Conservation (phyloP, 2,113 vertebrate genomes). For the Hypanus sabinus region DNA sequence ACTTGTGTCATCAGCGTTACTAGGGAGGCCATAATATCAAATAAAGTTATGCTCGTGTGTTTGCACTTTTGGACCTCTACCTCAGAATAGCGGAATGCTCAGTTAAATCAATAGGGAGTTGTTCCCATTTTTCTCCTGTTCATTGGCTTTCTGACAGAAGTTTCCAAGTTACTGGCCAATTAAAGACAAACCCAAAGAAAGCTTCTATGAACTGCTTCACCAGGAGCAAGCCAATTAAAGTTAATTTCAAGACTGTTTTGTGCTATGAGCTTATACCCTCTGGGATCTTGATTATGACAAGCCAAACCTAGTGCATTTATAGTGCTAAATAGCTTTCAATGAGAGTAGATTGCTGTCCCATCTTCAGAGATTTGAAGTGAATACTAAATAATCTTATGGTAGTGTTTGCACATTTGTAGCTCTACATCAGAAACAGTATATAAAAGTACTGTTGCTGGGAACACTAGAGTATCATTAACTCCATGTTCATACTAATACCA, state of each 20-base stretch:
- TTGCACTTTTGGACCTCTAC: neutral
- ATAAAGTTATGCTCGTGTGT: neutral
- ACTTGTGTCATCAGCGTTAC: neutral
- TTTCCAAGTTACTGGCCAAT: slow-evolving; percentile 19
- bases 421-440: neutral
- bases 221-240: slow-evolving; percentile 4
- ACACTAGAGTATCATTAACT: neutral
- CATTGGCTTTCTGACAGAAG: slow-evolving; percentile 12
- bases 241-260: slow-evolving; percentile 32
- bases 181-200: neutral
- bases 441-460: neutral
- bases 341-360: neutral
- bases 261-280: neutral
- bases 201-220: slow-evolving; percentile 19
- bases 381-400: neutral
- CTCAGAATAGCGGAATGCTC: neutral
- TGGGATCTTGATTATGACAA: slow-evolving; percentile 11
- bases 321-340: neutral
- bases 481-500: neutral
- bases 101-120: neutral
- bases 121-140: neutral
- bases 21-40: too few species aligned
- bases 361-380: neutral
- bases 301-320: neutral
- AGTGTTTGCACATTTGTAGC: too few species aligned